A percentile compares a stretch with the other conserved stretches of the same genome.
These are phyloP conservation scores for Lithophane leautieri DNA, from an alignment of 2,888 invertebrate genomes.

Conservation along the genomic window DNA sequence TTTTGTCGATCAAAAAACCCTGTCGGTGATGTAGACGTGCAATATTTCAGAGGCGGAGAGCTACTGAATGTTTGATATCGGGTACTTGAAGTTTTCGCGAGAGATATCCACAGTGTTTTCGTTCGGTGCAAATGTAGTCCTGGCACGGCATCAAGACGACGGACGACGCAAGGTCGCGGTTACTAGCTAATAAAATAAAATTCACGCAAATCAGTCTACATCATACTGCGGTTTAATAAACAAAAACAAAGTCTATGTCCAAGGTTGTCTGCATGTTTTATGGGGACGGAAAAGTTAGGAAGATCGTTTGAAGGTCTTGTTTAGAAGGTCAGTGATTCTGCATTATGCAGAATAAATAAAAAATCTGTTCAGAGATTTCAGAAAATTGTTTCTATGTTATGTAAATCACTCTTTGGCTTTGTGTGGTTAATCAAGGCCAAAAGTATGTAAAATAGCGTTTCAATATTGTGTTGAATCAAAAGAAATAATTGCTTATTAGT, in stretches of 20 bases:
- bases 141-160: constrained; percentile 78
- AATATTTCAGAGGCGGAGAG: constrained; percentile 44
- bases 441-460: background rate
- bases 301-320: constrained; percentile 40
- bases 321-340: constrained; percentile 13
- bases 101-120: constrained; percentile 42
- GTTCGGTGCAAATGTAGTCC: constrained; percentile 68
- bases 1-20: constrained; percentile 42
- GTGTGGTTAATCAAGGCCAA: background rate
- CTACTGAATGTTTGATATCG: constrained; percentile 50
- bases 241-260: constrained; percentile 62
- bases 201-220: constrained; percentile 50
- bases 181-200: constrained; percentile 73
- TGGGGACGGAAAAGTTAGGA: constrained; percentile 42
- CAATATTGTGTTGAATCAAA: background rate
- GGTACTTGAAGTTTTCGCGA: constrained; percentile 33
- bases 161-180: constrained; percentile 79
- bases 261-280: constrained; percentile 67
- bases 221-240: constrained; percentile 62
- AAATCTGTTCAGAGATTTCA: background rate
- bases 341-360: background rate
- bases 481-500: no score
- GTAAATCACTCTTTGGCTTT: background rate
- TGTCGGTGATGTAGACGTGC: constrained; percentile 40
- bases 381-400: background rate